A percentile compares a stretch with the other conserved stretches of the same genome.
These are phyloP conservation scores for Coreius guichenoti DNA, from an alignment of 2,797 vertebrate genomes.

Conservation along the genomic window DNA sequence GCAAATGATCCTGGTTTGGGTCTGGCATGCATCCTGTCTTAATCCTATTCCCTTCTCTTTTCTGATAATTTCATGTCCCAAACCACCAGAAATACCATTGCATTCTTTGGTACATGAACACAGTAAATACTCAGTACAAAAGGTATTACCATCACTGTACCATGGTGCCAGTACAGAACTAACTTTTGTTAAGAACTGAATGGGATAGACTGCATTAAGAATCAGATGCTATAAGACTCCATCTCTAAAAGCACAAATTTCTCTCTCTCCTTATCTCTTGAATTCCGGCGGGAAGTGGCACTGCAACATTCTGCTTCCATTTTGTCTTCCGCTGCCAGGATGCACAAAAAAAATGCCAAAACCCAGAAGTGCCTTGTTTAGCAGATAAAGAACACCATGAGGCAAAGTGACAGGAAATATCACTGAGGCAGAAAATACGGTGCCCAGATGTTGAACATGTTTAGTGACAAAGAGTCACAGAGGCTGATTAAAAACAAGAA, in stretches of 20 bases:
- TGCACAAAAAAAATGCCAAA: neutral
- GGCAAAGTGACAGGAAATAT: slow-evolving; percentile 13
- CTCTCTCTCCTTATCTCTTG: neutral
- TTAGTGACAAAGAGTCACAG: neutral
- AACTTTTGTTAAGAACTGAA: neutral
- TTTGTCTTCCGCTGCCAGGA: slow-evolving; percentile 8
- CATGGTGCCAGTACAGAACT: neutral
- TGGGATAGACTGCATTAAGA: neutral
- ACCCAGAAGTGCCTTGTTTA: neutral
- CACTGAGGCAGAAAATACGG: neutral
- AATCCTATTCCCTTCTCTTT: neutral
- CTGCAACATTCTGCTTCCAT: neutral
- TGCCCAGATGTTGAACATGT: neutral
- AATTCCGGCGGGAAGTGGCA: neutral
- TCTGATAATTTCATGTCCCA: neutral
- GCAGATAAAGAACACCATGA: slow-evolving; percentile 18
- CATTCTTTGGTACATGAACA: neutral
- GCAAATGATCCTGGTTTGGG: neutral
- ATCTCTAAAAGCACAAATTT: neutral
- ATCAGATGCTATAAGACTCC: neutral
- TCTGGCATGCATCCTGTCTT: neutral
- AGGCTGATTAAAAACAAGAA: neutral
- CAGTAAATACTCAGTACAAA: neutral
- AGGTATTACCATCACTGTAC: neutral
- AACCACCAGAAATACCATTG: neutral